A percentile compares a stretch with the other conserved stretches of the same genome.
Evolutionary conservation across 2,888 invertebrate genomes (phyloP).

Genomic region (Fragum sueziense): DNA sequence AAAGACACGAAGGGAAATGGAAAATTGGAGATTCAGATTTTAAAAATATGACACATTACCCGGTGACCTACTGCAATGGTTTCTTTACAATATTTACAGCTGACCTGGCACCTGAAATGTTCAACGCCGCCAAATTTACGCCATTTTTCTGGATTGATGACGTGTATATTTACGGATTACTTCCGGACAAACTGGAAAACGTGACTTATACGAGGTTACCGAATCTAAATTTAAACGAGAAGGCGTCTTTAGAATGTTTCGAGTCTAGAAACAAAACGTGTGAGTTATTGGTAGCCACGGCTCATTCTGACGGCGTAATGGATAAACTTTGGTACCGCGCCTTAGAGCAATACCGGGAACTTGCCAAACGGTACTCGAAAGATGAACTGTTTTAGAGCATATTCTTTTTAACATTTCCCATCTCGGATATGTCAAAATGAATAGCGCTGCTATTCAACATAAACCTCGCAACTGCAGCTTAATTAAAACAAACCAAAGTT

Average conservation of each 20-base stretch:
- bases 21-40: conserved; percentile 69
- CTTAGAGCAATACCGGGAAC: conserved; percentile 53
- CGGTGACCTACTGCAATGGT: conserved; percentile 79
- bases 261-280: conserved; percentile 57
- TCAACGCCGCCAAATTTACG: conserved; percentile 70
- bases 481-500: too few relatives aligned
- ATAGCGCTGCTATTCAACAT: too few relatives aligned
- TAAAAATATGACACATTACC: conserved; percentile 70
- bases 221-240: conserved; percentile 91
- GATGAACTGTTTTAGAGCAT: conserved; percentile 8
- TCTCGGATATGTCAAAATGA: too few relatives aligned
- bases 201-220: conserved; percentile 84
- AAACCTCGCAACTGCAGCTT: too few relatives aligned
- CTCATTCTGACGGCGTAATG: conserved; percentile 61
- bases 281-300: conserved; percentile 60
- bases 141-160: conserved; percentile 82
- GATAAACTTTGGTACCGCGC: conserved; percentile 67
- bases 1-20: conserved; percentile 70
- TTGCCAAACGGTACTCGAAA: conserved; percentile 55
- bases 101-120: conserved; percentile 74
- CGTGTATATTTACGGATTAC: conserved; percentile 79
- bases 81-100: conserved; percentile 72
- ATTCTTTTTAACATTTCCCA: too few relatives aligned
- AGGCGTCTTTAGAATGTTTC: conserved; percentile 63
- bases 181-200: conserved; percentile 71